Evolutionary conservation across 2,888 invertebrate genomes (phyloP).

Genomic region (Dicyrtomina minuta): DNA sequence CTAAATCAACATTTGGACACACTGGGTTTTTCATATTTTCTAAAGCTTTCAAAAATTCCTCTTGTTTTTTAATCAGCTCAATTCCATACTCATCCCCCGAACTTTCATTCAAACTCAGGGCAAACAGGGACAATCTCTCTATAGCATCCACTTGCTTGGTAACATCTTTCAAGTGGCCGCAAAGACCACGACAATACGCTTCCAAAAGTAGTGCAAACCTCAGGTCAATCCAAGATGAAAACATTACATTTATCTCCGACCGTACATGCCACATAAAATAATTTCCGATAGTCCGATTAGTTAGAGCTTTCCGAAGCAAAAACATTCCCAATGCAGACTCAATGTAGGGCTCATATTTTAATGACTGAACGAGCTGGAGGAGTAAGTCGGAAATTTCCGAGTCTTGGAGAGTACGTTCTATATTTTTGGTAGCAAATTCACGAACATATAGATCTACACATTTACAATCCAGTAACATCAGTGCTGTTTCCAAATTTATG

Average conservation of each 20-base stretch:
- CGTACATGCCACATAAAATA: slow-evolving; percentile 65
- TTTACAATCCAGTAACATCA: slow-evolving; percentile 58
- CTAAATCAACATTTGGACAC: slow-evolving; percentile 58
- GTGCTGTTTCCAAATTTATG: slow-evolving; percentile 59
- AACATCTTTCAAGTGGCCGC: slow-evolving; percentile 60
- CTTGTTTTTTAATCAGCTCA: slow-evolving; percentile 60
- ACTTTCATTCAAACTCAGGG: slow-evolving; percentile 59
- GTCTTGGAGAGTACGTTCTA: slow-evolving; percentile 60
- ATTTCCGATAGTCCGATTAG: slow-evolving; percentile 62
- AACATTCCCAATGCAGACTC: slow-evolving; percentile 61
- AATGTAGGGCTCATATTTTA: slow-evolving; percentile 62
- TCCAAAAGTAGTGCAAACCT: slow-evolving; percentile 62
- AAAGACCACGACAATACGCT: slow-evolving; percentile 63
- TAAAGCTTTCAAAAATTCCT: slow-evolving; percentile 60
- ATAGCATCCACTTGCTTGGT: slow-evolving; percentile 62
- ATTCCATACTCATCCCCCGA: slow-evolving; percentile 58
- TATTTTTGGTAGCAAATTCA: slow-evolving; percentile 61
- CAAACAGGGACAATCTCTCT: slow-evolving; percentile 62
- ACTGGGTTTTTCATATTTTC: slow-evolving; percentile 63
- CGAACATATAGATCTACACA: slow-evolving; percentile 60
- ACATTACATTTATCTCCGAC: slow-evolving; percentile 60
- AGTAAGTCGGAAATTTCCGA: slow-evolving; percentile 60
- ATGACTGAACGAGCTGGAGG: slow-evolving; percentile 62
- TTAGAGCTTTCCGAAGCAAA: slow-evolving; percentile 60
- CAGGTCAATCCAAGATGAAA: slow-evolving; percentile 55